These are phyloP conservation scores for Hypocryptadius cinnamomeus DNA, from an alignment of 2,113 vertebrate genomes.

Conservation along the genomic window DNA sequence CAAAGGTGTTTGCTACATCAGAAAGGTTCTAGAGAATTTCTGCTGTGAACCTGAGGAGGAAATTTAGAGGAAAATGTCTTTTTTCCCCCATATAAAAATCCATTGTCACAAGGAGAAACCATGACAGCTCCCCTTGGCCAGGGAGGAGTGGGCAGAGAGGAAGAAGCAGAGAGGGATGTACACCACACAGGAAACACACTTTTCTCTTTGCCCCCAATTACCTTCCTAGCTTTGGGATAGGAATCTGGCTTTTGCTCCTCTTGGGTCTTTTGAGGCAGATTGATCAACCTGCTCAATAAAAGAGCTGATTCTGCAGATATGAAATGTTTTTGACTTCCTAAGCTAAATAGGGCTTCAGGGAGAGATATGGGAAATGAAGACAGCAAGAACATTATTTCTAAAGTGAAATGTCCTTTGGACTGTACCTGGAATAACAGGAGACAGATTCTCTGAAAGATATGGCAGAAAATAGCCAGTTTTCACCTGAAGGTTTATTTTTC, in stretches of 20 bases:
- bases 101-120: background rate
- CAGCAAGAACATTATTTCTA: background rate
- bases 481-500: background rate
- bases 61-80: background rate
- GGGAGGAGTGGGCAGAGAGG: background rate
- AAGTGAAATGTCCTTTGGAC: background rate
- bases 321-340: background rate
- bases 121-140: fast-evolving
- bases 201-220: background rate
- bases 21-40: background rate
- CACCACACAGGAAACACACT: background rate
- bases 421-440: background rate
- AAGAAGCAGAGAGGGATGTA: background rate
- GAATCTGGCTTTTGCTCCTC: background rate
- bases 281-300: background rate
- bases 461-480: background rate
- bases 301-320: background rate
- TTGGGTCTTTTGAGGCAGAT: background rate
- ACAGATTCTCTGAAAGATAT: background rate
- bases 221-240: background rate
- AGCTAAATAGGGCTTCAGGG: background rate
- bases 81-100: background rate
- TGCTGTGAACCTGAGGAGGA: background rate
- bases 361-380: background rate
- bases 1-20: background rate